These are phyloP conservation scores for Tautogolabrus adspersus DNA, from an alignment of 2,113 vertebrate species.

Conservation along the genomic window DNA sequence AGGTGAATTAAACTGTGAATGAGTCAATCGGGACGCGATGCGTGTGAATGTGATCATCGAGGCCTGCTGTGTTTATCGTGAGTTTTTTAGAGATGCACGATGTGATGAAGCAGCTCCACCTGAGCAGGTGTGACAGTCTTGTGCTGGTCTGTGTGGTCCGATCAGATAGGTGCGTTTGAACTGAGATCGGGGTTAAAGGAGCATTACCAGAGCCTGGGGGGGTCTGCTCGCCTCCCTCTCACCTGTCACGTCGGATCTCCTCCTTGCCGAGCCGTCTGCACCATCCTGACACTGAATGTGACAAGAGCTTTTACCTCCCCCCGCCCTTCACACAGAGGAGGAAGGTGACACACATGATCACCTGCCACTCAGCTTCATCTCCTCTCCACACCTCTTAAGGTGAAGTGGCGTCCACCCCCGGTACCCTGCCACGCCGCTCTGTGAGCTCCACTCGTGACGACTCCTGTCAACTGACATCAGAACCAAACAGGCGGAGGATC, in stretches of 20 bases:
- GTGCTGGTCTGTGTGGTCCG: neutral
- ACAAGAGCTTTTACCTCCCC: conserved; percentile 80
- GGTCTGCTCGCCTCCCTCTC: conserved; percentile 74
- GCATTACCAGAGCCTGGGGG: conserved; percentile 54
- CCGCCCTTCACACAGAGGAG: conserved; percentile 16
- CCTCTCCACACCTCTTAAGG: conserved; percentile 70
- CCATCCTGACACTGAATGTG: conserved; percentile 73
- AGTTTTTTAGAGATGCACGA: neutral
- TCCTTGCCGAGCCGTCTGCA: conserved; percentile 69
- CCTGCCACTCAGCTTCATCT: conserved; percentile 67
- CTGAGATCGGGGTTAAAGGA: conserved; percentile 67
- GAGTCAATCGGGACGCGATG: neutral
- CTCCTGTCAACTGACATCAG: conserved; percentile 43
- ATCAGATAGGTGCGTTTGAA: conserved; percentile 38
- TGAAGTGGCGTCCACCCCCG: conserved; percentile 76
- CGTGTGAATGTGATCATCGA: neutral
- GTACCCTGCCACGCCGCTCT: conserved; percentile 57
- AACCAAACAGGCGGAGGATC: conserved; percentile 24
- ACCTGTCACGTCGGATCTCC: conserved; percentile 80
- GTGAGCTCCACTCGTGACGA: conserved; percentile 17
- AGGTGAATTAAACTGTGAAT: too few species aligned
- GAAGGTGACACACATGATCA: conserved; percentile 67
- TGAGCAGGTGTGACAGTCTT: conserved; percentile 12
- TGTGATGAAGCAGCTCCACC: neutral
- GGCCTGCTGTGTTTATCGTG: neutral